phyloP scores from a whole-genome alignment of 2,888 invertebrate genomes.

The Drosophila neonasuta region DNA sequence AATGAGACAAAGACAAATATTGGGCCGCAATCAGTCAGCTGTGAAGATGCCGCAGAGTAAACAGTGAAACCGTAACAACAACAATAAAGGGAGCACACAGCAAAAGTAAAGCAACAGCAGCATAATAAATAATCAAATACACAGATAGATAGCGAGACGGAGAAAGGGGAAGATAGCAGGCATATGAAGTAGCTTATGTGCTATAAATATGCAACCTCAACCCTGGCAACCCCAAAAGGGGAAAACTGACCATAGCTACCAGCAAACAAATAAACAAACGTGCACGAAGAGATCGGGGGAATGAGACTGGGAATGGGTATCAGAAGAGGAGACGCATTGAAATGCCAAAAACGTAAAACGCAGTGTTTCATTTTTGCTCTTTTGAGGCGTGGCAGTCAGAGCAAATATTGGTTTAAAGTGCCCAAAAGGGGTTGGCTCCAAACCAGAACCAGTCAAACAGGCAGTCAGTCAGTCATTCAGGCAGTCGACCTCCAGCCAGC shows the following conservation, averaged over 20 bases:
- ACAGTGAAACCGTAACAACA: conserved; percentile 51
- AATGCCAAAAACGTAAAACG: conserved; percentile 73
- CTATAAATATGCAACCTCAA: conserved; percentile 65
- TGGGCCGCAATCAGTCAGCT: conserved; percentile 72
- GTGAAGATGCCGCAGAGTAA: conserved; percentile 71
- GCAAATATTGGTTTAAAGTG: conserved; percentile 67
- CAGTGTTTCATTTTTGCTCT: conserved; percentile 60
- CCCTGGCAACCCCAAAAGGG: conserved; percentile 21
- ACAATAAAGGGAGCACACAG: conserved; percentile 39
- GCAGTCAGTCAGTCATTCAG: too few relatives aligned
- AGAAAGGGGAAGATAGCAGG: background rate
- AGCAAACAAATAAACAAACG: conserved; percentile 67
- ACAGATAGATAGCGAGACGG: conserved; percentile 12
- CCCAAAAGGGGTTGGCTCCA: conserved; percentile 1
- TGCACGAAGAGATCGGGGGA: conserved; percentile 26
- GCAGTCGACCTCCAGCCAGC: conserved; percentile 7
- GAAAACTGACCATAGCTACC: conserved; percentile 43
- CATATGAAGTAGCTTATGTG: conserved; percentile 25
- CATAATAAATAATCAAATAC: conserved; percentile 37
- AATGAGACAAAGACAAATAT: conserved; percentile 67
- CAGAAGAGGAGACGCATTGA: conserved; percentile 51
- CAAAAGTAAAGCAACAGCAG: conserved; percentile 47
- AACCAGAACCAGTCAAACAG: conserved; percentile 3
- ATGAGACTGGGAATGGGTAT: conserved; percentile 22
- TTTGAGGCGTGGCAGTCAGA: conserved; percentile 53